Conservation (phyloP, 2,888 invertebrate species). For the Euproctis similis region DNA sequence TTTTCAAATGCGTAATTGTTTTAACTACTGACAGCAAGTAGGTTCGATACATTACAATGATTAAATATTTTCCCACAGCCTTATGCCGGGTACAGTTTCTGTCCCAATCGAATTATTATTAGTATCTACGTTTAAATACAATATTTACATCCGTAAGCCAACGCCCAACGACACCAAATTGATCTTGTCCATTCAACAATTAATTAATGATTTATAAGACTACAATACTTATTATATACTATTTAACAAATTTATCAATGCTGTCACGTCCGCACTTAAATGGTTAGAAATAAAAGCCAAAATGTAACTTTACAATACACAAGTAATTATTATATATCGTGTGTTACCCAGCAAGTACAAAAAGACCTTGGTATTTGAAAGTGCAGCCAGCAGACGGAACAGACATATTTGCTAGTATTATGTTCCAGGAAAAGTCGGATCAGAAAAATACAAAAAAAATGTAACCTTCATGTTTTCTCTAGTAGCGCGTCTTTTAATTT, state of each 20-base stretch:
- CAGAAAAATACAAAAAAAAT: conserved; percentile 13
- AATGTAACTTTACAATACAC: conserved; percentile 9
- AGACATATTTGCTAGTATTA: conserved; percentile 24
- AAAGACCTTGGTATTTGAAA: conserved; percentile 61
- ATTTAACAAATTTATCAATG: conserved; percentile 2
- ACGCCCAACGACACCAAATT: conserved; percentile 30
- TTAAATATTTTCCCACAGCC: conserved; percentile 6
- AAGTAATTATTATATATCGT: conserved; percentile 3
- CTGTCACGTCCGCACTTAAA: conserved; percentile 13
- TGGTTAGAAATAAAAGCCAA: conserved; percentile 15
- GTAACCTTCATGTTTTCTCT: background rate
- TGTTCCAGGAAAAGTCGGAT: conserved; percentile 38
- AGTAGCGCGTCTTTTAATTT: too few species aligned
- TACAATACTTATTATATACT: conserved; percentile 12
- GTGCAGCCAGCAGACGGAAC: conserved; percentile 55
- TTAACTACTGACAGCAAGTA: too few species aligned
- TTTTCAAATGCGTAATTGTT: too few species aligned
- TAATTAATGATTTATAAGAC: conserved; percentile 41
- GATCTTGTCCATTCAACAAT: conserved; percentile 31
- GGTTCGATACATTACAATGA: too few species aligned
- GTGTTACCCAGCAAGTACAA: conserved; percentile 28
- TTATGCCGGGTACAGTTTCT: conserved; percentile 10
- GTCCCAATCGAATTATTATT: conserved; percentile 6
- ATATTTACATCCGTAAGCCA: conserved; percentile 25
- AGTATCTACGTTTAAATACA: conserved; percentile 3